phyloP scores from a whole-genome alignment of 2,113 vertebrate species.

The Camelus bactrianus region DNA sequence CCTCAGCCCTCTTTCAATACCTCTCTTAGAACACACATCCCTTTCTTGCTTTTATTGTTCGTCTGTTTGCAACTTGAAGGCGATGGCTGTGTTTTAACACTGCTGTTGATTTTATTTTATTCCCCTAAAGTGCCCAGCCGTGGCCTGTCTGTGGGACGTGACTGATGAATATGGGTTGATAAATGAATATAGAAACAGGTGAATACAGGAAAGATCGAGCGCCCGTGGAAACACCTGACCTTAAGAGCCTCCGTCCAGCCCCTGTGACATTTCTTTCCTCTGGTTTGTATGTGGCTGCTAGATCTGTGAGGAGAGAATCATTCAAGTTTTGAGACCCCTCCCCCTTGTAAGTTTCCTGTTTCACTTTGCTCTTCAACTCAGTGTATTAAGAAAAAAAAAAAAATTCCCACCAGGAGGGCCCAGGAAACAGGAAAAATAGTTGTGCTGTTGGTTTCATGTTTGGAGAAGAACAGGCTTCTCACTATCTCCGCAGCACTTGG shows the following conservation, averaged over 20 bases:
- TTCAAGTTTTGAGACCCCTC: neutral
- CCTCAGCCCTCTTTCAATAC: neutral
- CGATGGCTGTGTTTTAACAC: neutral
- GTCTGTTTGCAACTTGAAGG: neutral
- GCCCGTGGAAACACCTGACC: neutral
- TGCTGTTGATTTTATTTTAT: neutral
- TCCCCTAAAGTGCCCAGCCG: neutral
- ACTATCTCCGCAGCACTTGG: conserved; percentile 88
- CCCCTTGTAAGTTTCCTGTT: conserved; percentile 65
- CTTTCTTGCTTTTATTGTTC: neutral
- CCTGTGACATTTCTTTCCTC: conserved; percentile 33
- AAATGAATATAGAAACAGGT: neutral
- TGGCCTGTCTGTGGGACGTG: neutral
- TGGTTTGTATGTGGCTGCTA: neutral
- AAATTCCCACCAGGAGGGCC: conserved; percentile 85
- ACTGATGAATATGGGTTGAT: neutral
- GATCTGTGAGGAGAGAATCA: conserved; percentile 22
- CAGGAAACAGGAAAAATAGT: conserved; percentile 87
- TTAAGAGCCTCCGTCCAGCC: neutral
- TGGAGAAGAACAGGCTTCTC: conserved; percentile 88
- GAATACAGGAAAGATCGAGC: neutral
- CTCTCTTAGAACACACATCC: neutral
- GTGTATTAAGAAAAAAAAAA: conserved; percentile 59
- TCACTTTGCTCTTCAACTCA: conserved; percentile 69
- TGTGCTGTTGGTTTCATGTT: conserved; percentile 84